Conservation (phyloP, 2,113 vertebrate genomes). For the Vidua macroura region DNA sequence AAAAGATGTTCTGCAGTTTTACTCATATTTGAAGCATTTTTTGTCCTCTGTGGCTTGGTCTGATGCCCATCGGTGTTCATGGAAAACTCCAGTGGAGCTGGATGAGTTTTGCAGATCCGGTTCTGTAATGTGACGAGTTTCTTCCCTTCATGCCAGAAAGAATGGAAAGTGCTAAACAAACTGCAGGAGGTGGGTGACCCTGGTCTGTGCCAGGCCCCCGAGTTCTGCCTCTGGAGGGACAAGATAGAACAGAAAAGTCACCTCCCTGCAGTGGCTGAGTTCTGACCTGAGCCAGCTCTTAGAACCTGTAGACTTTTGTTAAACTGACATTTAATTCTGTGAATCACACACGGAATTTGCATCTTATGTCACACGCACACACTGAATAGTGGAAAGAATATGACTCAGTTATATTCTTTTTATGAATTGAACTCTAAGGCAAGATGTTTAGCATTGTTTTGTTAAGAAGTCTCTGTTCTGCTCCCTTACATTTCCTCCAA, state of each 20-base stretch:
- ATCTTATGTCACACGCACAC: conserved; percentile 11
- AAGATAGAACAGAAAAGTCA: neutral
- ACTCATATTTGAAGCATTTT: neutral
- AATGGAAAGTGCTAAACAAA: neutral
- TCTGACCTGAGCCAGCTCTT: neutral
- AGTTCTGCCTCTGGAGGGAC: neutral
- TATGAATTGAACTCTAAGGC: conserved; percentile 32
- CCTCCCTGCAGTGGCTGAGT: neutral
- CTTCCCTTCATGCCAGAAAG: neutral
- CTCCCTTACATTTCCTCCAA: neutral
- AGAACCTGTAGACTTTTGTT: neutral
- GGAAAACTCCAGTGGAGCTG: conserved; percentile 44
- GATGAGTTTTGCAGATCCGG: conserved; percentile 26
- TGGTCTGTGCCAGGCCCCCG: neutral
- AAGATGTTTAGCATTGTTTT: conserved; percentile 8
- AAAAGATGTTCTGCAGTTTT: conserved; percentile 22
- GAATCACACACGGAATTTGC: conserved; percentile 30
- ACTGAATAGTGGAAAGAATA: conserved; percentile 35
- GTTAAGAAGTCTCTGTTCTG: neutral
- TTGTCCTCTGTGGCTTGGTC: conserved; percentile 41
- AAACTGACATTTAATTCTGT: conserved; percentile 33
- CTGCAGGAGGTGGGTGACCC: neutral
- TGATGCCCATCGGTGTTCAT: neutral
- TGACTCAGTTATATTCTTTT: conserved; percentile 53
- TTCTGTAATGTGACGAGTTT: neutral